A percentile compares a stretch with the other conserved stretches of the same genome.
phyloP scores from a whole-genome alignment of 2,797 vertebrate species.

The Microctenopoma stevenorrisi region DNA sequence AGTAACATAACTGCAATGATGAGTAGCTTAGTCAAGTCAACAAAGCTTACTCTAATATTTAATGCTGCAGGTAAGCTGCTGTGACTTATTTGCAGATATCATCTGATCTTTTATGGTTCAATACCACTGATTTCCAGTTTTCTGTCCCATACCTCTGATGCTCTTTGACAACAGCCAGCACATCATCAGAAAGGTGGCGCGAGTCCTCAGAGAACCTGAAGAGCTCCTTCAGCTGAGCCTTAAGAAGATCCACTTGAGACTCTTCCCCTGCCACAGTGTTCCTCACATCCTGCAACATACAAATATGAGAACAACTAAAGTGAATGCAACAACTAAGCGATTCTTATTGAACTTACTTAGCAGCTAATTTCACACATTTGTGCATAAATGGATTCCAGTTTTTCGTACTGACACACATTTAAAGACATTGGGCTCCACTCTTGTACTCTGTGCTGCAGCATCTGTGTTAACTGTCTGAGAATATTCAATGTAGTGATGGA shows the following conservation, averaged over 20 bases:
- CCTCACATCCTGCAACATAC: slow-evolving; percentile 80
- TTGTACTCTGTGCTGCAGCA: too few species aligned
- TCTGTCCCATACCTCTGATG: slow-evolving; percentile 87
- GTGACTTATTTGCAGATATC: not conserved
- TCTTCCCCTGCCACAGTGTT: slow-evolving; percentile 85
- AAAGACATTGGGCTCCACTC: too few species aligned
- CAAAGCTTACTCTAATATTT: not conserved
- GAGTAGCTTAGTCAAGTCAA: not conserved
- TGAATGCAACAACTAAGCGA: not conserved
- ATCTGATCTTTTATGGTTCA: not conserved
- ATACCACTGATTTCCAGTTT: not conserved
- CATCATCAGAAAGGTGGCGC: slow-evolving; percentile 82
- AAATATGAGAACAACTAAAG: not conserved
- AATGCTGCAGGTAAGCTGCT: too few species aligned
- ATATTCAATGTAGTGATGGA: too few species aligned
- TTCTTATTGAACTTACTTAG: not conserved
- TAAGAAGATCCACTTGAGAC: slow-evolving; percentile 85
- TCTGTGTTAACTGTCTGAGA: too few species aligned
- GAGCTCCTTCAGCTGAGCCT: slow-evolving; percentile 89
- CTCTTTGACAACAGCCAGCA: slow-evolving; percentile 88
- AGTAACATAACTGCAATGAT: too few species aligned
- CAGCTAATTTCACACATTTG: too few species aligned
- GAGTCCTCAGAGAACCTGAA: slow-evolving; percentile 86
- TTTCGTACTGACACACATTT: too few species aligned
- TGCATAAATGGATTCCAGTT: too few species aligned